Base-by-base conservation (phyloP, 2,113 vertebrate species). In the Indri indri region DNA sequence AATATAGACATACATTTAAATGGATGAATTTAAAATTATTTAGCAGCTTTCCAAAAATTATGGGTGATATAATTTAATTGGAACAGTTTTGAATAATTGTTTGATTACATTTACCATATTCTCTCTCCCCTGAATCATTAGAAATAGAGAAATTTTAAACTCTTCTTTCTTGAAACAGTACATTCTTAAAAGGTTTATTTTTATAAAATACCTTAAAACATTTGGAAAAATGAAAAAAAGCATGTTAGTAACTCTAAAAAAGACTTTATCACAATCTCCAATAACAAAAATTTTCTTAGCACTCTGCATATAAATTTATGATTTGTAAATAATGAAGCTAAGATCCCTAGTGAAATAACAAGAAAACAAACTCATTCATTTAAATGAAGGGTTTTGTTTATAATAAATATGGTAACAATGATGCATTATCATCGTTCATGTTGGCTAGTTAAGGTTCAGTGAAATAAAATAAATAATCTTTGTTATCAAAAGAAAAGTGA, bases 371-470 rank as follows among this genome's bases (percentile, higher is more conserved):
- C 40, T 90, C 81, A 91, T 86, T 95, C 32, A 68, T 95, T 97
- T 94, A 84, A 88, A 73, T 94, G 82, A 88, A 79, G 11, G 1
- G 88, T 88, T 97, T 88, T 95, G 47, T 94, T 97, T 95, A 54
- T 32, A 93, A 73, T 45, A 74, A 87, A 77, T 79, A 85, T 27
- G 50, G 66, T 94, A 86, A 34, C 40, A 37, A 42, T 34, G 54
- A 80, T 80, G 37, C 52, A 89, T 80, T 91, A 70, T 47, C 20
- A 34, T 76, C 42, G 40, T 8, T 95, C 50, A 20, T 32, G n/a
- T 82, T 97, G 40, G 37, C 57, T 91, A 94, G 52, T 14, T 74
- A 79, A 94, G 54, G 12, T 89, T 95, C 91, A 93, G 10, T 77
- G 61, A 86, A 42, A n/a, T 25, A 34, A 91, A 92, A 88, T 74